Evolutionary conservation across 2,113 vertebrate genomes (phyloP).

Genomic region (Ceyx cyanopectus): DNA sequence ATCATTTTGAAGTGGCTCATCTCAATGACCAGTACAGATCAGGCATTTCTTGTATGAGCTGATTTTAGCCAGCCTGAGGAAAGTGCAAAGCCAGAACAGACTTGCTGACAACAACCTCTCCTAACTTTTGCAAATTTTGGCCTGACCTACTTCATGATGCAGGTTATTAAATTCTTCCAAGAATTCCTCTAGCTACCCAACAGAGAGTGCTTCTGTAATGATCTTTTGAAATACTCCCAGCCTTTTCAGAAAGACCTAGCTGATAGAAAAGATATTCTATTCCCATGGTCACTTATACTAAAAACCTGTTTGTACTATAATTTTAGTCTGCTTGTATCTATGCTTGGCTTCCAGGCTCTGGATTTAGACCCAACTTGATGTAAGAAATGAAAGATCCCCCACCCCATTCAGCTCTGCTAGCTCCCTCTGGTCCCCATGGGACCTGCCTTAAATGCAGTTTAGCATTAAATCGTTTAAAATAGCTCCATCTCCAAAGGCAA

Average conservation of each 20-base stretch:
- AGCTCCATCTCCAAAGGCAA: background rate
- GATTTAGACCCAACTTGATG: background rate
- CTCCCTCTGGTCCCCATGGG: background rate
- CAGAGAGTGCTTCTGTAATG: background rate
- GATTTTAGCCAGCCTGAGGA: background rate
- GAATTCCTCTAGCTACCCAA: background rate
- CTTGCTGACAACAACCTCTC: background rate
- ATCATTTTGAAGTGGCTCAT: background rate
- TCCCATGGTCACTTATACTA: background rate
- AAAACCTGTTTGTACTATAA: background rate
- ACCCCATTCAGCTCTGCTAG: background rate
- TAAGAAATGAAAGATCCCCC: background rate
- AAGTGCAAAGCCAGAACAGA: background rate
- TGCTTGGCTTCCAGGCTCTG: background rate
- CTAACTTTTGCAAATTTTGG: background rate
- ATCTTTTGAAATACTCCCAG: background rate
- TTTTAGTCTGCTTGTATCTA: background rate
- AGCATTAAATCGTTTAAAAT: background rate
- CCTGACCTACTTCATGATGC: background rate
- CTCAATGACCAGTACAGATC: background rate
- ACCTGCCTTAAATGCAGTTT: background rate
- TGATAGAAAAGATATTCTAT: background rate
- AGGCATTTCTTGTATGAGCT: background rate
- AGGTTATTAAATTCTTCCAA: constrained; percentile 9
- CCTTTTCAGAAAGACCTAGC: background rate